Evolutionary conservation across 2,797 vertebrate genomes (phyloP).

Genomic region (Arctocebus calabarensis): DNA sequence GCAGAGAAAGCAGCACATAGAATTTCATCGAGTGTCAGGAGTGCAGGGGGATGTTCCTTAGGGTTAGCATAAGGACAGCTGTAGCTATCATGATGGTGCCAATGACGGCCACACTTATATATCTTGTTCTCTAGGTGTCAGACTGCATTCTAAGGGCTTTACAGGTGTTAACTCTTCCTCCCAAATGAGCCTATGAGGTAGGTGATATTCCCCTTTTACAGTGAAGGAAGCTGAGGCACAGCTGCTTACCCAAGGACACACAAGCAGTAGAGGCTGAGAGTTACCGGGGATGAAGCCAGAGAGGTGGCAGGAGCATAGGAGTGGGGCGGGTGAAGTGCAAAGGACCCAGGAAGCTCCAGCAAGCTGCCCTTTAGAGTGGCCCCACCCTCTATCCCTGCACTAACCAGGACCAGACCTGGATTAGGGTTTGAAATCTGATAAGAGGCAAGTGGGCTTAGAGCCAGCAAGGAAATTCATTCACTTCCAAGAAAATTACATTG

Average conservation of each 20-base stretch:
- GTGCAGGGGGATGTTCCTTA: background rate
- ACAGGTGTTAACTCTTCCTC: background rate
- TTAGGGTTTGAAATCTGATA: conserved; percentile 44
- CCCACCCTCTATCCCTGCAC: background rate
- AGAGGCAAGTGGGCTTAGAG: conserved; percentile 17
- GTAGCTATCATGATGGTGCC: no score
- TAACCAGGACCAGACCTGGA: conserved; percentile 45
- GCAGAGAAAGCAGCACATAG: background rate
- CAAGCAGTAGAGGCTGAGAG: background rate
- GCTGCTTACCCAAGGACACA: background rate
- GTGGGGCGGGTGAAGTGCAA: background rate
- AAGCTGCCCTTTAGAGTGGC: background rate
- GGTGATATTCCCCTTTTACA: background rate
- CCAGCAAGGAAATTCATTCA: conserved; percentile 50
- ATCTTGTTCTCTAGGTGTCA: background rate
- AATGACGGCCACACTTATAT: background rate
- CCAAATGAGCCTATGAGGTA: background rate
- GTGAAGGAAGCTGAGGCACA: background rate
- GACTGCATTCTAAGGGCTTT: background rate
- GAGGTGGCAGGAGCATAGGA: background rate
- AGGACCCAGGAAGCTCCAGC: background rate
- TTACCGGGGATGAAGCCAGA: background rate
- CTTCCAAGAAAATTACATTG: conserved; percentile 61
- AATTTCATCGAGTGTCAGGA: background rate
- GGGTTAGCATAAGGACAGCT: background rate